Base-by-base conservation (phyloP, 2,888 invertebrate species). In the Phaedon cochleariae region DNA sequence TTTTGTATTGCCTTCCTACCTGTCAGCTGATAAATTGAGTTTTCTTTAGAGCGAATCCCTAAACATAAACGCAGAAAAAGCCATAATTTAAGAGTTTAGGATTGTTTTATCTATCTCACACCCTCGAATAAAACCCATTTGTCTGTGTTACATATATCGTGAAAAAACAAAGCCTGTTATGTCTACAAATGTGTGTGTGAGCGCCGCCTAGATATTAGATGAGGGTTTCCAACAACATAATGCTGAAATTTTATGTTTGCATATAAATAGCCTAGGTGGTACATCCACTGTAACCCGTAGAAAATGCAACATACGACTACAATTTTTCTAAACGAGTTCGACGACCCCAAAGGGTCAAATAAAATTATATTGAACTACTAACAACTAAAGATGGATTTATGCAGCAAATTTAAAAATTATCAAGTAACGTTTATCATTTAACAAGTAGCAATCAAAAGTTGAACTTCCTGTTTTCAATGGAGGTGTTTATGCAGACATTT, bases 41-140 rank as follows among this genome's bases (percentile, higher is more conserved):
- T 51, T 53, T 53, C 62, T 65, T 58, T 52, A 49, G 31, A 59
- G 52, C 53, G 59, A 48, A 62, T 58, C 54, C 58, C 59, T 59
- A 53, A 65, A 62, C 59, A 65, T 54, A 53, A 61, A 65, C 46
- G 62, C 58, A 59, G 65, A 62, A 62, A 65, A 65, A 65, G 57
- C 65, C 54, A 62, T 65, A 65, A 65, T 65, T 65, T 65, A 62
- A 62, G 61, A 65, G 65, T 62, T 62, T 54, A 41, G 59, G 59
- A 65, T 65, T 62, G 65, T 65, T 65, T 65, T 65, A 65, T 65
- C 65, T 65, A 65, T 65, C 62, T 65, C 65, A 65, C 61, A 65
- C 61, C 65, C 65, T 62, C 53, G 59, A 58, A 65, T 62, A 51
- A 62, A 62, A 37, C 59, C 65, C 65, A 65, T 65, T 65, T 65